Conservation (phyloP, 2,113 vertebrate genomes). For the Rhipidura dahli region DNA sequence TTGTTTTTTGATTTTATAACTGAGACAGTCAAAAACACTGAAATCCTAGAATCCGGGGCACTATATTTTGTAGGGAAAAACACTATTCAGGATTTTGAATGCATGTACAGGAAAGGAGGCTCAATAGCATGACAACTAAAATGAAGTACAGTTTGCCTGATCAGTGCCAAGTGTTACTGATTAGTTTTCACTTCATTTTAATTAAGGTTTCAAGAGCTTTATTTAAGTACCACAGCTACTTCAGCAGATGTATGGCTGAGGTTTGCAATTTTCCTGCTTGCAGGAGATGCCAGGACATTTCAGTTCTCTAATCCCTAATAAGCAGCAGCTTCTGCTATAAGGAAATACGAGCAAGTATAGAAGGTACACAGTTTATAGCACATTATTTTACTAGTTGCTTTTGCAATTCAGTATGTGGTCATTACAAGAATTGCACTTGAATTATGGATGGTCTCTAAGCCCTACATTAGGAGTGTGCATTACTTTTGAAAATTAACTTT, state of each 20-base stretch:
- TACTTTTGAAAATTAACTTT: not conserved
- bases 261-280: not conserved
- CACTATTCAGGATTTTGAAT: not conserved
- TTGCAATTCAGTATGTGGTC: not conserved
- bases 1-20: not conserved
- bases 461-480: not conserved
- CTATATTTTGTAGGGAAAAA: not conserved
- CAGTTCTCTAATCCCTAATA: not conserved
- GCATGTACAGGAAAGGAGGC: not conserved
- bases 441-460: not conserved
- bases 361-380: not conserved
- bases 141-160: rapidly evolving
- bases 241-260: not conserved
- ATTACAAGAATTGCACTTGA: not conserved
- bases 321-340: not conserved
- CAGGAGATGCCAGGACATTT: not conserved
- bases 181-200: not conserved
- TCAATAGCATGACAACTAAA: not conserved
- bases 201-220: not conserved
- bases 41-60: not conserved
- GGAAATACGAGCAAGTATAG: not conserved
- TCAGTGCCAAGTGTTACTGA: not conserved
- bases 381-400: not conserved
- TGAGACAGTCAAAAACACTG: not conserved
- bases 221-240: not conserved